Base-by-base conservation (phyloP, 2,888 invertebrate genomes). In the Ypsolopha scabrella region DNA sequence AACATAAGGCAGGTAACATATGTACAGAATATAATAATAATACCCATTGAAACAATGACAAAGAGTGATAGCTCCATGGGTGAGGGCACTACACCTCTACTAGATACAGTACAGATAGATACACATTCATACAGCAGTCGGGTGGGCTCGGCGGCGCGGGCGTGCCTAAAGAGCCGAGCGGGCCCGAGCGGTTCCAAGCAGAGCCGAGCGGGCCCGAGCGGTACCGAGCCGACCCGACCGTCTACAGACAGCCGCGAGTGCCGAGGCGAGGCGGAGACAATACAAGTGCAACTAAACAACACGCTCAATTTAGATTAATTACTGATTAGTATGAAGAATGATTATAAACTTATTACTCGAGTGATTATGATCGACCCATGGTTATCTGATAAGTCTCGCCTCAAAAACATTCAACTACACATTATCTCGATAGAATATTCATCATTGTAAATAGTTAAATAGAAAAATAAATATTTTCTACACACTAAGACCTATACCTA, bases 391-490 rank as follows among this genome's bases (percentile, higher is more conserved):
- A 68, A 81, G 72, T 72, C 76, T 79, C 80, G 72, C 80, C 80
- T 79, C 77, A 75, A 81, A 80, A 77, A 75, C 80, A 80, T 80
- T 80, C 82, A 50, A 81, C 82, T 85, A 82, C 82, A 83, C 83
- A 82, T 82, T 82, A 83, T 83, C 83, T 85, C 83, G 81, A 83
- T 85, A 82, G 79, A 82, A 81, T 82, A 82, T 82, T 71, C 10
- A 51, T 44, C 38, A 77, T 75, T 80, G 80, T 80, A 79, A 72
- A 70, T 70, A 69, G 68, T 71, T 70, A 71, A 65, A 70, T 85
- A 86, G 81, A 86, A 86, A 86, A 86, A 86, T 86, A 86, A 85
- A 85, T 85, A 85, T 85, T 85, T 82, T 85, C 83, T 85, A 86
- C 82, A 75, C 77, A 81, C 83, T 85, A 86, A 81, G 76, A 75